Conservation (phyloP, 1,140 invertebrate species). For the Drosophila teissieri region DNA sequence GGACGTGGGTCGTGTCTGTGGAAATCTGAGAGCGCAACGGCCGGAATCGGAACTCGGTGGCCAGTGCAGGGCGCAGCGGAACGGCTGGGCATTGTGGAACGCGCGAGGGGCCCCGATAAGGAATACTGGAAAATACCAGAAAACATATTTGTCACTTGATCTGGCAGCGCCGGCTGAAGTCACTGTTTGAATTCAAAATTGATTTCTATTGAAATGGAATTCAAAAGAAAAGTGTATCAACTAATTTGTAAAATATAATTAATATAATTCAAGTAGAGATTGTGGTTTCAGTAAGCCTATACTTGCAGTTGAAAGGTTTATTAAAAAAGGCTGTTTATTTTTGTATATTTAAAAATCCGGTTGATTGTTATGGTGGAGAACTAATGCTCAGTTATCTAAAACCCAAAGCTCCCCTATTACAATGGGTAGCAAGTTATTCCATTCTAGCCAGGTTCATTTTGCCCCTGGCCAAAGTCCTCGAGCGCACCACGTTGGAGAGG, state of each 20-base stretch:
- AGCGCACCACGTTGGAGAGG: slow-evolving; percentile 65
- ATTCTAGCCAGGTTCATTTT: slow-evolving; percentile 30
- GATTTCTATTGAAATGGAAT: too few relatives aligned
- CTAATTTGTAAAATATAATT: too few relatives aligned
- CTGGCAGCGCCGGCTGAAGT: slow-evolving; percentile 3
- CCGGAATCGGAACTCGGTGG: slow-evolving; percentile 4
- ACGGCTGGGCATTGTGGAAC: slow-evolving; percentile 13
- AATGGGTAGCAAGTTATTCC: neutral
- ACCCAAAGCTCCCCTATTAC: too few relatives aligned
- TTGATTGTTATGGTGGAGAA: too few relatives aligned
- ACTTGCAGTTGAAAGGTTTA: too few relatives aligned
- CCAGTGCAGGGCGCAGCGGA: slow-evolving; percentile 20
- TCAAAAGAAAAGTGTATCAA: too few relatives aligned
- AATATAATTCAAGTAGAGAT: too few relatives aligned
- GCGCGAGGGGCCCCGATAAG: neutral
- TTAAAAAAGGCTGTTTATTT: too few relatives aligned
- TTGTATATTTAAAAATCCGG: too few relatives aligned
- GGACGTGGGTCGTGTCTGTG: slow-evolving; percentile 60
- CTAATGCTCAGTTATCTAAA: too few relatives aligned
- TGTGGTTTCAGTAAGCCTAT: too few relatives aligned
- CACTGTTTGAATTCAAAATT: neutral
- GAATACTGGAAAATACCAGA: slow-evolving; percentile 14
- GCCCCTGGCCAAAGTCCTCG: slow-evolving; percentile 43
- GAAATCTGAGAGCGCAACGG: slow-evolving; percentile 56
- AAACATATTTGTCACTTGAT: neutral